Base-by-base conservation (phyloP, 2,888 invertebrate genomes). In the Chymomyza procnemis region DNA sequence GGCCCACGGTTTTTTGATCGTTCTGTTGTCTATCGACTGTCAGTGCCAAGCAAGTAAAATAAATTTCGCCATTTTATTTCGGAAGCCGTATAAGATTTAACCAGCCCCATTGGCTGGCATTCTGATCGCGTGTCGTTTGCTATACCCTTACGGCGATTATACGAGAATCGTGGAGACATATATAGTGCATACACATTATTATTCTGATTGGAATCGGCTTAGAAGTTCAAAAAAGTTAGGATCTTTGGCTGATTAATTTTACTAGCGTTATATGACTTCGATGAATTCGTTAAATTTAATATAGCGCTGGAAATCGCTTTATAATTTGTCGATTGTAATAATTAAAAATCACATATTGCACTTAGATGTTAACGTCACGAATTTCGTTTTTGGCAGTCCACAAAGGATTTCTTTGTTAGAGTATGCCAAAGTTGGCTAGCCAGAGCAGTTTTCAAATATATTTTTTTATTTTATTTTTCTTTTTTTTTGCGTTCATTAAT, bases 1-100 rank as follows among this genome's bases (percentile, higher is more conserved):
- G 62, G 34, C 34, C 61, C 56, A 68, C 61, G 68, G 60, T 69
- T 57, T 54, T n/a, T 60, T 55, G 18, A 9, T 54, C 48, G 50
- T 58, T 61, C 47, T 54, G 50, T 41, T 62, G 18, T 26, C 55
- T 46, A 59, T 61, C 30, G 64, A 5, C 34, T 54, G 61, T 54
- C 22, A 58, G 50, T 16, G 16, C 9, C 50, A 18, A 4, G 54
- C 34, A 18, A 65, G 63, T 69, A 64, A 70, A 75, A 83, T 84
- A 84, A 87, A 83, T 84, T 75, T 87, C 9, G 64, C 68, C 78
- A 80, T 86, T 85, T 87, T 86, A 79, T 80, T 83, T 83, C 88
- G 79, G 88, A 84, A 88, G 83, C 87, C 60, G 55, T 59, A 67
- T 19, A 50, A 14, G 19, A 30, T 41, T 41, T 21, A 22, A 21